A percentile compares a stretch with the other conserved stretches of the same genome.
Evolutionary conservation across 1,140 invertebrate genomes (phyloP).

Genomic region (Rhynchophorus ferrugineus): DNA sequence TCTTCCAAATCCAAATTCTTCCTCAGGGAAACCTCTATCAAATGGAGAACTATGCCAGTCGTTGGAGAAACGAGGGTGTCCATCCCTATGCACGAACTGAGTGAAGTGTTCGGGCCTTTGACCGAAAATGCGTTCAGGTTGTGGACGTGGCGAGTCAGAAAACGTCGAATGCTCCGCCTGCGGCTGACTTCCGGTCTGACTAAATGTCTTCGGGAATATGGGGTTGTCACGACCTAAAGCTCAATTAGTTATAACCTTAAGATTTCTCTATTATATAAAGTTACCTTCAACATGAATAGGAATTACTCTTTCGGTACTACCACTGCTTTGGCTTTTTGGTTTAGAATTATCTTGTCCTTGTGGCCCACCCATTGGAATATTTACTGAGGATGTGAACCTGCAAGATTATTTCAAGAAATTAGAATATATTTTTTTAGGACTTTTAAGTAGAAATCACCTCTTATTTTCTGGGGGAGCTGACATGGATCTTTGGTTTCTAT

Average conservation of each 20-base stretch:
- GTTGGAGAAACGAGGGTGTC: constrained; percentile 9
- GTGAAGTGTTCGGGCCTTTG: constrained; percentile 30
- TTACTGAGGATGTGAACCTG: constrained; percentile 48
- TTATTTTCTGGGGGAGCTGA: constrained; percentile 58
- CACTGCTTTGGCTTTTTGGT: constrained; percentile 32
- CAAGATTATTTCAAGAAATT: constrained; percentile 26
- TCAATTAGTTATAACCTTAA: background rate
- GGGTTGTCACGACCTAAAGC: constrained; percentile 53
- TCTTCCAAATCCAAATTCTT: constrained; percentile 14
- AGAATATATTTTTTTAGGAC: too few relatives aligned
- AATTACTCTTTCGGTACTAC: constrained; percentile 64
- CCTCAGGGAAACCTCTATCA: constrained; percentile 18
- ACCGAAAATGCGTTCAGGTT: constrained; percentile 28
- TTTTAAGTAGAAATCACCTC: background rate
- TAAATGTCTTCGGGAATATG: constrained; percentile 51
- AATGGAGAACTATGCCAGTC: constrained; percentile 10
- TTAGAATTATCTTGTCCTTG: constrained; percentile 32
- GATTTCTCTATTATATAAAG: background rate
- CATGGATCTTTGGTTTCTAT: constrained; percentile 57
- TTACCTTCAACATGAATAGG: constrained; percentile 77
- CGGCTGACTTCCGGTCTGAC: constrained; percentile 10
- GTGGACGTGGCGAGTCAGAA: constrained; percentile 22
- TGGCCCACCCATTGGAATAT: constrained; percentile 46
- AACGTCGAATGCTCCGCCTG: constrained; percentile 18
- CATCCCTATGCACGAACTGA: constrained; percentile 24